Conservation (phyloP, 2,113 vertebrate genomes). For the Thermophis baileyi region DNA sequence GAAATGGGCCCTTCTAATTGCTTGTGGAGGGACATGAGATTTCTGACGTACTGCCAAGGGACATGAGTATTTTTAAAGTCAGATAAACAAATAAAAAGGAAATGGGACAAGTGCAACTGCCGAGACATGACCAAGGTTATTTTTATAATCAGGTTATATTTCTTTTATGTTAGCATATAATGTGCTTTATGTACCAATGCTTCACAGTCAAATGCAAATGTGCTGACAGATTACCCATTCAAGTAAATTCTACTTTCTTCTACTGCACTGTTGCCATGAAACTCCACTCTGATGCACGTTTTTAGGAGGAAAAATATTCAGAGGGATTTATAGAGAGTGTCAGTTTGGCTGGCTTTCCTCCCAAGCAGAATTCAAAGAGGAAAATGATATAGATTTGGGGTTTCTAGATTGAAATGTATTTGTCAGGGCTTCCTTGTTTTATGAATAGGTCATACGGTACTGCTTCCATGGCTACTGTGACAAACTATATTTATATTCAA, state of each 20-base stretch:
- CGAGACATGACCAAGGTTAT: neutral
- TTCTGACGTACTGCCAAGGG: neutral
- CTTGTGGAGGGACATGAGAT: neutral
- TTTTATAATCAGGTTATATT: neutral
- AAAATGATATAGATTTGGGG: neutral
- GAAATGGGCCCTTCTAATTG: neutral
- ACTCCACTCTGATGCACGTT: neutral
- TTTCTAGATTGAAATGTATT: neutral
- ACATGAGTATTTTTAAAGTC: neutral
- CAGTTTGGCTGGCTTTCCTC: neutral
- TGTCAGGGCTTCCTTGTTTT: neutral
- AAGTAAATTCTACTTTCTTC: neutral
- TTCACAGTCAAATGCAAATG: neutral
- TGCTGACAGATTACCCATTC: neutral
- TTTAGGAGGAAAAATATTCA: neutral
- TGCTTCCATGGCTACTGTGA: neutral
- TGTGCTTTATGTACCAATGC: neutral
- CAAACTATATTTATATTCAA: accelerated
- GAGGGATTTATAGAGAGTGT: neutral
- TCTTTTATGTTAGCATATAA: neutral
- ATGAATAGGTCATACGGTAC: neutral
- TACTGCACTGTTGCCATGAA: neutral
- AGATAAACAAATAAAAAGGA: neutral
- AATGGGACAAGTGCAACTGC: neutral
- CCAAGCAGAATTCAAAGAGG: neutral